Conservation (phyloP, 2,888 invertebrate genomes). For the Synanthedon tipuliformis region DNA sequence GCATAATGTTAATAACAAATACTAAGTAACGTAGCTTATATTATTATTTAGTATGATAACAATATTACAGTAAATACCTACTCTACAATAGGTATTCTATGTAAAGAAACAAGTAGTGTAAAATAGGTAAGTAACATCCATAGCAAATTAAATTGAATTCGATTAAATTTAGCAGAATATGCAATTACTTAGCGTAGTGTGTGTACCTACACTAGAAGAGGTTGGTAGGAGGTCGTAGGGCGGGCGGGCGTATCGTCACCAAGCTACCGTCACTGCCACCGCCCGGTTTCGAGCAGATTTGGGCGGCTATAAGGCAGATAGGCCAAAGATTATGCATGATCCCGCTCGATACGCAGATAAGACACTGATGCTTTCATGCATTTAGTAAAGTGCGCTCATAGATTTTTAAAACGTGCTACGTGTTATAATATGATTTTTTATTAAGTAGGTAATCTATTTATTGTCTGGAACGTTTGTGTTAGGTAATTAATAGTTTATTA, state of each 20-base stretch:
- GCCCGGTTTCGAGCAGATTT: slow-evolving; percentile 30
- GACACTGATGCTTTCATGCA: background rate
- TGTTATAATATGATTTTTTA: no score
- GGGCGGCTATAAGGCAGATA: slow-evolving; percentile 28
- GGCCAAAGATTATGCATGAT: slow-evolving; percentile 22
- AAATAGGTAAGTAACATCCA: slow-evolving; percentile 2
- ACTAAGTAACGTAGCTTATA: no score
- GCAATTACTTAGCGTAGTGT: slow-evolving; percentile 2
- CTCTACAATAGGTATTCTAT: no score
- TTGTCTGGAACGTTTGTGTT: no score
- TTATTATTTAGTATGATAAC: no score
- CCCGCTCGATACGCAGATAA: background rate
- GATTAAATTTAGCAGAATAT: slow-evolving; percentile 2
- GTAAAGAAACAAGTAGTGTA: no score
- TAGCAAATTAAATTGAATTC: slow-evolving; percentile 2
- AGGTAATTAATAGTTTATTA: no score
- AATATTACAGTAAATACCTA: no score
- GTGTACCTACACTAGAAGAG: background rate
- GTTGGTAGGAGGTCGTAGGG: slow-evolving; percentile 18
- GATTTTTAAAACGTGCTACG: no score
- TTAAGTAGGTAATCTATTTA: no score
- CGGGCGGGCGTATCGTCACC: slow-evolving; percentile 16
- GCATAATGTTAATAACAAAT: no score
- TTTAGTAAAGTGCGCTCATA: no score
- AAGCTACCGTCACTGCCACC: slow-evolving; percentile 5